Conservation (phyloP, 1,140 invertebrate genomes). For the Cepaea nemoralis region DNA sequence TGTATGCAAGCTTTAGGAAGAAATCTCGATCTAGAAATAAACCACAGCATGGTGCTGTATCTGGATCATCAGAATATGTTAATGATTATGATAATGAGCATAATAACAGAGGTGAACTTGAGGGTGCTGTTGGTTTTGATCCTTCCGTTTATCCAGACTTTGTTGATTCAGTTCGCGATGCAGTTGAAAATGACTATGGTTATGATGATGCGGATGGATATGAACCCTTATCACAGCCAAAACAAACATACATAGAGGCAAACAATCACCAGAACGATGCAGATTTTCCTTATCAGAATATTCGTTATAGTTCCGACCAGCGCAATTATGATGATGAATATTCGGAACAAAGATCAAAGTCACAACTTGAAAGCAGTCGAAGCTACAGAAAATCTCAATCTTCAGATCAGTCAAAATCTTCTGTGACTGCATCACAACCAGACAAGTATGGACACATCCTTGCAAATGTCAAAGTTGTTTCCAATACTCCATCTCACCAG, state of each 20-base stretch:
- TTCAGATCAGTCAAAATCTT: background rate
- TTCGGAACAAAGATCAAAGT: background rate
- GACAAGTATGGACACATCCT: slow-evolving; percentile 21
- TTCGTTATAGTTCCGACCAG: background rate
- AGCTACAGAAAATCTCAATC: background rate
- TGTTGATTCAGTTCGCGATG: background rate
- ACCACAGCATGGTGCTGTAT: background rate
- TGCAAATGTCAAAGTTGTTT: slow-evolving; percentile 2
- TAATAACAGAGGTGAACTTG: background rate
- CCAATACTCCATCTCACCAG: no score
- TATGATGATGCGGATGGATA: background rate
- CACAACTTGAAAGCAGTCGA: background rate
- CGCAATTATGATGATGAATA: background rate
- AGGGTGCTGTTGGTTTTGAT: background rate
- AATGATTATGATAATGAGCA: background rate
- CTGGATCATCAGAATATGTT: background rate
- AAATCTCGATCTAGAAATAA: slow-evolving; percentile 29
- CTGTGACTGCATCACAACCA: background rate
- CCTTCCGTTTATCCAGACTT: background rate
- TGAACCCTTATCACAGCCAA: background rate
- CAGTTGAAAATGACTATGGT: background rate
- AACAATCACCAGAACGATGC: background rate
- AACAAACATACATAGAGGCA: background rate
- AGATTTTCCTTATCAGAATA: background rate
- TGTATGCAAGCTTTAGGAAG: slow-evolving; percentile 52